These are phyloP conservation scores for Psilopogon haemacephalus DNA, from an alignment of 2,113 vertebrate species.

Conservation along the genomic window DNA sequence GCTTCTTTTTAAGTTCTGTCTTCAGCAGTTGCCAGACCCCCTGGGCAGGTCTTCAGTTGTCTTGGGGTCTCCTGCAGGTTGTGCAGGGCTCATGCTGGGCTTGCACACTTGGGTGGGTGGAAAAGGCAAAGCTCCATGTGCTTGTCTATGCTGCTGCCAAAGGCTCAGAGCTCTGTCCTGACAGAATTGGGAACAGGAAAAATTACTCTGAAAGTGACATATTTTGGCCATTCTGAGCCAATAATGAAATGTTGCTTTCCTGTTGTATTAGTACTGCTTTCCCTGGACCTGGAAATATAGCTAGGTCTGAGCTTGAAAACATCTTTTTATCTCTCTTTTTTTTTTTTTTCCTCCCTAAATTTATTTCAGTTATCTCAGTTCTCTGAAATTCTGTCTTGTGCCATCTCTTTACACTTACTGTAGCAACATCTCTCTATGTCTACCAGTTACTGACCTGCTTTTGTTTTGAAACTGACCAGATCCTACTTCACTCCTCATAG, in stretches of 20 bases:
- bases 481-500: neutral
- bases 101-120: fast-evolving
- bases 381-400: neutral
- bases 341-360: neutral
- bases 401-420: neutral
- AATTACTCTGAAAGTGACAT: neutral
- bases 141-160: neutral
- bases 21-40: neutral
- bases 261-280: neutral
- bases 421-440: neutral
- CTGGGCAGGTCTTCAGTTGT: neutral
- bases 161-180: neutral
- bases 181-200: neutral
- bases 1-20: neutral
- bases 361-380: neutral
- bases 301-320: neutral
- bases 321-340: neutral
- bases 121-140: fast-evolving
- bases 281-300: neutral
- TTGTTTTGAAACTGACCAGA: neutral
- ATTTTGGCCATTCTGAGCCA: neutral
- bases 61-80: neutral
- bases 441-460: neutral
- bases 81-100: neutral
- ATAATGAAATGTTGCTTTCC: neutral